Evolutionary conservation across 2,797 vertebrate genomes (phyloP), one percentile per base, ranked within the genome.

Genomic region (Leptodactylus fallax): DNA sequence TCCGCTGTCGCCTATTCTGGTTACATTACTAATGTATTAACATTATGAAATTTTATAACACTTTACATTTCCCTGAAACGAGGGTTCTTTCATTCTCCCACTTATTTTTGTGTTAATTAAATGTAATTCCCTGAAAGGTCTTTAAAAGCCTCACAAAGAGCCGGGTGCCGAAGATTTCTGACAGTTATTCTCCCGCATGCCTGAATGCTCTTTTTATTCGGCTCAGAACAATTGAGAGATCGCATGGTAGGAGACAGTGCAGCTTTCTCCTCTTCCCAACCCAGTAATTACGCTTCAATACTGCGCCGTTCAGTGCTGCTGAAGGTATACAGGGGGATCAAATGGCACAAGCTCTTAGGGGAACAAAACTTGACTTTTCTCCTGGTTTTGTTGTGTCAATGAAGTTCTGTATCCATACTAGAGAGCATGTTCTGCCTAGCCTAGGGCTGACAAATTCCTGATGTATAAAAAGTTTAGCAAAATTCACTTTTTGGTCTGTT

Each of bases 171-270:
- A 93, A 92, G 94, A 92, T 90, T 93, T 92, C 93, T 94, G 92
- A 94, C 92, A 94, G 93, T 94, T 94, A 92, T 93, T 90, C 80
- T 93, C 92, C 94, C 93, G 92, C 92, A 94, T 49, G 94, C 94
- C 95, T 91, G 92, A 94, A 91, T 92, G 93, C 94, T 93, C 93
- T 93, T 92, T 94, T 95, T 93, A 94, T 93, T 92, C 91, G 93
- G 93, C 90, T 89, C 90, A 93, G 93, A 95, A 95, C 93, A 94
- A 94, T 84, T 94, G 92, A 95, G 93, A 95, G 93, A 95, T 94
- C 93, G 93, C 93, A 93, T 92, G 92, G 90, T 92, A 93, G 93
- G 91, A 95, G 92, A 92, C 80, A 82, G 91, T 92, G 90, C 85
- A 87, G 91, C 91, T 94, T 93, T 93, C 91, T 91, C 90, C 91